Percentiles rank a stretch among this genome's conserved stretches.
These are phyloP conservation scores for Elaphurus davidianus DNA, from an alignment of 2,113 vertebrate genomes.

Conservation along the genomic window DNA sequence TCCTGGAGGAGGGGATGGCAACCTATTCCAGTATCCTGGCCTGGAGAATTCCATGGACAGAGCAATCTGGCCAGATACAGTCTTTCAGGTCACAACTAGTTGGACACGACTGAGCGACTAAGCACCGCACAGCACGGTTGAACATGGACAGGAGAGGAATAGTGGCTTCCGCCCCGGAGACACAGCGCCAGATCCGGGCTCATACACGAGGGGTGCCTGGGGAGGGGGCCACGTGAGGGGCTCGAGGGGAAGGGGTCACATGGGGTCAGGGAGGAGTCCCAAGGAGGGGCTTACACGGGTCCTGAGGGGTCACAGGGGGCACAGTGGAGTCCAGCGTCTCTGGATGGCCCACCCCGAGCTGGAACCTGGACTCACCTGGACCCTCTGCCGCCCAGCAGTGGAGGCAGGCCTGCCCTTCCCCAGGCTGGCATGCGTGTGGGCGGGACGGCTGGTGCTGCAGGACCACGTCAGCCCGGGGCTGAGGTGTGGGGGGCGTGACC, in stretches of 20 bases:
- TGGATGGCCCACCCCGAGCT: rapidly evolving
- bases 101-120: neutral
- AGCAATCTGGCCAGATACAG: neutral
- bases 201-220: neutral
- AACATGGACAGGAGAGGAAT: rapidly evolving
- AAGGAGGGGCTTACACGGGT: neutral
- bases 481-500: neutral
- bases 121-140: neutral
- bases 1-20: neutral
- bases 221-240: neutral
- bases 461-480: neutral
- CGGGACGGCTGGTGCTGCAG: neutral
- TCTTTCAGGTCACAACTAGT: neutral
- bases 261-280: neutral
- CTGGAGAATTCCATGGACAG: neutral
- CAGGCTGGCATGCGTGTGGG: rapidly evolving
- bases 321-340: neutral
- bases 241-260: neutral
- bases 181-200: neutral
- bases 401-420: neutral
- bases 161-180: neutral
- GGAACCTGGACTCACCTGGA: neutral
- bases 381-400: neutral
- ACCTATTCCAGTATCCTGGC: neutral
- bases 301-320: neutral